Evolutionary conservation across 1,140 invertebrate species (phyloP).

Genomic region (Ostrea edulis): DNA sequence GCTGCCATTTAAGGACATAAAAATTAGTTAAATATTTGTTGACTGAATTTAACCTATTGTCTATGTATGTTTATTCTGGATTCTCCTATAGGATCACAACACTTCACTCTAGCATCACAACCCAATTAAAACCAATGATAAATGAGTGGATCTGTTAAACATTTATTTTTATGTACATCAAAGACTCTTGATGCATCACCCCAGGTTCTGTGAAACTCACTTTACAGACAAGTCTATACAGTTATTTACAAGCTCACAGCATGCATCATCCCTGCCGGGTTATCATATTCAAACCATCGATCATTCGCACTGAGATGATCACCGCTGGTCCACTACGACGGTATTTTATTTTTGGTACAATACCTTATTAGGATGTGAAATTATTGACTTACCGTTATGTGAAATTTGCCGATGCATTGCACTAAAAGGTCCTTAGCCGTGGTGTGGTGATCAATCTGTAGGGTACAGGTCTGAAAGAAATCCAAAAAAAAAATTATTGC

Average conservation of each 20-base stretch:
- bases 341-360: not conserved
- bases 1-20: no score
- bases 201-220: not conserved
- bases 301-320: not conserved
- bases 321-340: not conserved
- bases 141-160: not conserved
- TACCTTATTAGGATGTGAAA: not conserved
- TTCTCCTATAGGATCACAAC: no score
- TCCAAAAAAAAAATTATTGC: not conserved
- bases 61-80: no score
- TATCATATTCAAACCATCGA: no score
- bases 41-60: no score
- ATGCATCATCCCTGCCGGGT: no score
- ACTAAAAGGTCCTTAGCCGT: conserved; percentile 64
- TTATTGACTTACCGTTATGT: conserved; percentile 66
- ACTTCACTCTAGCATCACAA: no score
- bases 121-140: not conserved
- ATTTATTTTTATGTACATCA: not conserved
- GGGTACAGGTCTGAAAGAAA: conserved; percentile 62
- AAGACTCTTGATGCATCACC: not conserved
- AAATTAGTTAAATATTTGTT: no score
- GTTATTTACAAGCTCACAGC: not conserved
- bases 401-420: conserved; percentile 67
- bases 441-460: conserved; percentile 65
- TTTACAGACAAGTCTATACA: not conserved